These are phyloP conservation scores for Calonectris borealis DNA, from an alignment of 2,113 vertebrate species.

Conservation along the genomic window DNA sequence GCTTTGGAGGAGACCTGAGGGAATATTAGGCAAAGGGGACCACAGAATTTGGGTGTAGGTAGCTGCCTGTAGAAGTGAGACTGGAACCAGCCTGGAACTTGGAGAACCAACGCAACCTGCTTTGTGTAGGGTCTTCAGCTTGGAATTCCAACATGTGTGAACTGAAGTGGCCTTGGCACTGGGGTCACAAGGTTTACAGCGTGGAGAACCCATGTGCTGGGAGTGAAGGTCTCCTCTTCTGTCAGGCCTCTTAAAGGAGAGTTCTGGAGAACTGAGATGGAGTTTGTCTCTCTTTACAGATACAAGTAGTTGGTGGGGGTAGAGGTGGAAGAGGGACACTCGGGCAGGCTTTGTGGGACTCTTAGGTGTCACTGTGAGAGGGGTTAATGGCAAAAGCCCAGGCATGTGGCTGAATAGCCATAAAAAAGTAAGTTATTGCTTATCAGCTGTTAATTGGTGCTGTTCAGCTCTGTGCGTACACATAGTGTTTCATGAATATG, in stretches of 20 bases:
- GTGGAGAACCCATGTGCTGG: neutral
- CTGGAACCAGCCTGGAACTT: neutral
- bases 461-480: neutral
- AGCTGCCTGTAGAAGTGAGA: neutral
- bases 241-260: neutral
- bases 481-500: fast-evolving
- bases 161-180: neutral
- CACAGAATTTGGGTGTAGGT: neutral
- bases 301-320: fast-evolving
- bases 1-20: neutral
- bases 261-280: neutral
- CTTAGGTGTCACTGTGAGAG: fast-evolving
- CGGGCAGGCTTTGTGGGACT: fast-evolving
- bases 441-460: neutral
- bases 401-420: fast-evolving
- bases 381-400: neutral
- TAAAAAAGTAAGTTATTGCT: neutral
- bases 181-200: too few relatives aligned
- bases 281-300: neutral
- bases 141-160: neutral
- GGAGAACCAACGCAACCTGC: too few relatives aligned
- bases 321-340: fast-evolving
- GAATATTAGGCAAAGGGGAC: neutral
- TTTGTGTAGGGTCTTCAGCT: neutral
- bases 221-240: neutral